Conservation (phyloP, 2,888 invertebrate genomes). For the Drosophila anomalata region DNA sequence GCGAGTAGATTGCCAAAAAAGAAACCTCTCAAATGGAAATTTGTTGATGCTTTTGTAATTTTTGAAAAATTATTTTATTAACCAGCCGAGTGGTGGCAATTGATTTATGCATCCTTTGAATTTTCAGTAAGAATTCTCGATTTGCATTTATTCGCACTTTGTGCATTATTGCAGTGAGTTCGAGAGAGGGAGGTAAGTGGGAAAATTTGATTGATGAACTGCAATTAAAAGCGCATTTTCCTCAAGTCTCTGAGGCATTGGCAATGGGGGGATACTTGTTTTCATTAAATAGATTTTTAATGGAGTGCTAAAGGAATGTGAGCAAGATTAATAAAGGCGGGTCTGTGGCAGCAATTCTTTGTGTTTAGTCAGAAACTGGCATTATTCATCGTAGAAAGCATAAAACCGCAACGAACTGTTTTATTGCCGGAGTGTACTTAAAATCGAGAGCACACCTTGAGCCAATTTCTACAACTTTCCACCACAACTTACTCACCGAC, state of each 20-base stretch:
- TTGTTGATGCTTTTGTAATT: neutral
- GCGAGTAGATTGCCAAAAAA: slow-evolving; percentile 46
- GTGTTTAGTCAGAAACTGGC: neutral
- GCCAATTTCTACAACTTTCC: slow-evolving; percentile 48
- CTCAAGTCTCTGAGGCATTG: slow-evolving; percentile 46
- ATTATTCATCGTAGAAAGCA: slow-evolving; percentile 18
- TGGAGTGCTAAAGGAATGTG: slow-evolving; percentile 63
- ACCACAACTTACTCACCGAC: slow-evolving; percentile 34
- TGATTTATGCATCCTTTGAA: slow-evolving; percentile 66
- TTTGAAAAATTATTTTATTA: slow-evolving; percentile 21
- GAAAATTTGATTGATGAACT: slow-evolving; percentile 72
- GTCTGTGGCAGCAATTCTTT: neutral
- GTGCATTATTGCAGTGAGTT: slow-evolving; percentile 10
- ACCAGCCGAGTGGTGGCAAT: slow-evolving; percentile 9
- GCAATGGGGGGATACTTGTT: slow-evolving; percentile 15
- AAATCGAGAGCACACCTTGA: slow-evolving; percentile 33
- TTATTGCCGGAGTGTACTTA: neutral
- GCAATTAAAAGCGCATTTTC: slow-evolving; percentile 79
- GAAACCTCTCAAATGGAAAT: neutral
- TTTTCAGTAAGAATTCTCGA: slow-evolving; percentile 35
- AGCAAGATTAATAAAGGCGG: slow-evolving; percentile 13
- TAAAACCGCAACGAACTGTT: neutral
- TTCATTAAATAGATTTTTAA: slow-evolving; percentile 72
- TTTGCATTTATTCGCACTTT: slow-evolving; percentile 42
- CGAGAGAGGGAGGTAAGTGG: neutral